These are phyloP conservation scores for Luperina nickerlii DNA, from an alignment of 2,888 invertebrate genomes.

Conservation along the genomic window DNA sequence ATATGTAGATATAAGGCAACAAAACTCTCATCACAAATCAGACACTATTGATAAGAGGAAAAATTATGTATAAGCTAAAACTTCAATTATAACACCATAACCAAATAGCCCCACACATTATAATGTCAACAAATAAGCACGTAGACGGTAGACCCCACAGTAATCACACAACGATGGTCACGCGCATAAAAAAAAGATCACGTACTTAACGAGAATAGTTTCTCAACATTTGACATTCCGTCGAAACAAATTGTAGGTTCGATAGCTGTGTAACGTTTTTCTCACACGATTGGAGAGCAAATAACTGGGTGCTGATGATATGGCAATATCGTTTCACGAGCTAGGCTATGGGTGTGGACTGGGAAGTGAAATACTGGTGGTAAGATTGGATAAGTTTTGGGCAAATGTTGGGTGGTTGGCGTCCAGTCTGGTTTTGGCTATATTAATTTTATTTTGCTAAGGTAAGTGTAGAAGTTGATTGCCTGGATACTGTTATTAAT, in stretches of 20 bases:
- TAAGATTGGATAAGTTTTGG: conserved; percentile 38
- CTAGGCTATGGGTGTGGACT: conserved; percentile 81
- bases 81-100: conserved; percentile 37
- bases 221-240: conserved; percentile 88
- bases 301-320: conserved; percentile 88
- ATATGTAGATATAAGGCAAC: not conserved
- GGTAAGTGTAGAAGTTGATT: not conserved
- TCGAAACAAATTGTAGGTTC: conserved; percentile 83
- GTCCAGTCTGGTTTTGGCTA: not conserved
- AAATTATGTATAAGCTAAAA: not conserved
- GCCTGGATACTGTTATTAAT: no score
- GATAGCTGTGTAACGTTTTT: conserved; percentile 84
- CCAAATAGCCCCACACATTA: conserved; percentile 37
- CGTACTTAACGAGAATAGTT: conserved; percentile 71
- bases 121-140: conserved; percentile 63
- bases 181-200: conserved; percentile 67
- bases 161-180: conserved; percentile 75
- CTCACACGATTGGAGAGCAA: conserved; percentile 89
- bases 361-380: conserved; percentile 64
- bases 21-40: not conserved
- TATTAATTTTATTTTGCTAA: not conserved
- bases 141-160: conserved; percentile 48
- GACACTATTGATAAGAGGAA: not conserved
- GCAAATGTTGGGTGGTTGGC: conserved; percentile 3
- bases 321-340: conserved; percentile 84